These are phyloP conservation scores for Amblyopsis rosae DNA, from an alignment of 2,113 vertebrate genomes.

Conservation along the genomic window DNA sequence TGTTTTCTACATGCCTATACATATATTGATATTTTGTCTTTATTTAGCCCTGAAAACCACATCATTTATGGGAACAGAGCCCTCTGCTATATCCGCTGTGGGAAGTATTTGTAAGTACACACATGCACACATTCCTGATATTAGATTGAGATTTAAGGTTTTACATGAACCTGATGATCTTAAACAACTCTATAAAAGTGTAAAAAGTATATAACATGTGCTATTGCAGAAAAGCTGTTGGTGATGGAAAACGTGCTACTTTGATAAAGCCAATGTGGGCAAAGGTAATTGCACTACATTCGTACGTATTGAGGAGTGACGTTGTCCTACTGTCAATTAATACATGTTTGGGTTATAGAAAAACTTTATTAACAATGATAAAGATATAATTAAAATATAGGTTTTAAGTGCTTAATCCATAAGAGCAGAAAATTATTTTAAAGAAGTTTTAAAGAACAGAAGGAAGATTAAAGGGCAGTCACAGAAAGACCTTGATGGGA, in stretches of 20 bases:
- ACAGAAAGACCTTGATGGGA: too few relatives aligned
- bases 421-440: too few relatives aligned
- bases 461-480: too few relatives aligned
- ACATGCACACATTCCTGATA: neutral
- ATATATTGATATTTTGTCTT: conserved; percentile 16
- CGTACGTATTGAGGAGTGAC: neutral
- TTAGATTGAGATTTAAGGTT: too few relatives aligned
- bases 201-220: neutral
- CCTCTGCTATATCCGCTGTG: conserved; percentile 83
- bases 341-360: neutral
- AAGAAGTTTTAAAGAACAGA: too few relatives aligned
- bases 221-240: conserved; percentile 80
- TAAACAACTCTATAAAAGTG: neutral
- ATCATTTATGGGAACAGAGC: conserved; percentile 91
- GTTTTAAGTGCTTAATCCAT: too few relatives aligned
- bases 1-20: neutral
- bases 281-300: conserved; percentile 79
- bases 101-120: conserved; percentile 74
- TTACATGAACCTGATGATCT: too few relatives aligned
- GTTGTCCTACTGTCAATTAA: neutral
- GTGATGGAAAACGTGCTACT: conserved; percentile 88
- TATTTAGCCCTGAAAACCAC: conserved; percentile 84
- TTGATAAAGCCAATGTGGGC: conserved; percentile 86
- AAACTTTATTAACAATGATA: too few relatives aligned
- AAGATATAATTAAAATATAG: too few relatives aligned